Evolutionary conservation across 1,140 invertebrate species (phyloP).

Genomic region (Diachasma alloeum): DNA sequence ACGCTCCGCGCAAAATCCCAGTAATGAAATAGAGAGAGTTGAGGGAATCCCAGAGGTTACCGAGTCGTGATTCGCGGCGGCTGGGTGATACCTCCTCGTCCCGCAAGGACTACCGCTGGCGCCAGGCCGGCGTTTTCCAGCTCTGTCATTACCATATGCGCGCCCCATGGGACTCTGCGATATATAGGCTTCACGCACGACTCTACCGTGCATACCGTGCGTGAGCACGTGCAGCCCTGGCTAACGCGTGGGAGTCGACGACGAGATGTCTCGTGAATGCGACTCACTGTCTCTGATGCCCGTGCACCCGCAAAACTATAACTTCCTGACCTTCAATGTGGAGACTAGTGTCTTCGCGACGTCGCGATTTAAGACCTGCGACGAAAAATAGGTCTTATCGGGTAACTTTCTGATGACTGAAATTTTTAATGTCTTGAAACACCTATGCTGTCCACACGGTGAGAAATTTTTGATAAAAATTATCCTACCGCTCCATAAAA

Average conservation of each 20-base stretch:
- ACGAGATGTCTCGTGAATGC: conserved; percentile 9
- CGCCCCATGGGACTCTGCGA: neutral
- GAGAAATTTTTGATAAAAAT: too few species aligned
- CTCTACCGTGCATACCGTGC: neutral
- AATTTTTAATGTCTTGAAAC: too few species aligned
- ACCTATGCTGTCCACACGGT: too few species aligned
- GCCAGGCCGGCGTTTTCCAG: conserved; percentile 12
- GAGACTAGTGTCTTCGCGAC: too few species aligned
- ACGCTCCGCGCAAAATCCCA: neutral
- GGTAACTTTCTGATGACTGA: too few species aligned
- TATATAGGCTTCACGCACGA: conserved; percentile 20
- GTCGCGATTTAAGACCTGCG: too few species aligned
- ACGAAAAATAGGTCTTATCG: too few species aligned
- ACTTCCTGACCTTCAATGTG: neutral
- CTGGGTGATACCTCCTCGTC: neutral
- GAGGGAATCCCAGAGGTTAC: neutral
- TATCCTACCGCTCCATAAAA: too few species aligned
- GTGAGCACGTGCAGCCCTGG: conserved; percentile 19
- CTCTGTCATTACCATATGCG: conserved; percentile 28
- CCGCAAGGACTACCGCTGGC: conserved; percentile 18
- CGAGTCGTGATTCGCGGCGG: conserved; percentile 18
- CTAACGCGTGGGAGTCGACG: conserved; percentile 23
- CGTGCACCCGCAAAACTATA: neutral
- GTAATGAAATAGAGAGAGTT: neutral
- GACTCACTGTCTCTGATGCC: neutral